These are phyloP conservation scores for Hyles euphorbiae DNA, from an alignment of 1,140 invertebrate genomes.

Conservation along the genomic window DNA sequence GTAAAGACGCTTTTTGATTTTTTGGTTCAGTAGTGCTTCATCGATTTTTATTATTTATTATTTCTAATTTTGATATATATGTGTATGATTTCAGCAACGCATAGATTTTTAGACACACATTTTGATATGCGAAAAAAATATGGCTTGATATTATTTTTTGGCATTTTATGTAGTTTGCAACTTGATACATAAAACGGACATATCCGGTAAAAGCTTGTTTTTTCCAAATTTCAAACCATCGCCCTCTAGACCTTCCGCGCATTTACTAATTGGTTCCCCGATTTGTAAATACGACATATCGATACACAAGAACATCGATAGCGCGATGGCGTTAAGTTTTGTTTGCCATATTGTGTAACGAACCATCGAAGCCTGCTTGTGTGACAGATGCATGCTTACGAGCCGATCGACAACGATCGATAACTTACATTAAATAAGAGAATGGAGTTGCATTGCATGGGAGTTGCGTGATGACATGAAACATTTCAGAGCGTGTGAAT, in stretches of 20 bases:
- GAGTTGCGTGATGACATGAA: conserved; percentile 48
- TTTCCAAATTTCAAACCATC: conserved; percentile 40
- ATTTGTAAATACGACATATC: conserved; percentile 26
- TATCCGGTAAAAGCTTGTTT: conserved; percentile 25
- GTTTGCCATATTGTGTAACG: conserved; percentile 43
- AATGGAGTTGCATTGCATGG: conserved; percentile 35
- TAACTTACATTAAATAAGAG: conserved; percentile 12
- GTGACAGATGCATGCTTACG: conserved; percentile 35
- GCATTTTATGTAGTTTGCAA: conserved; percentile 54
- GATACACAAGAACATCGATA: conserved; percentile 22
- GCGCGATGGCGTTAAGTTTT: conserved; percentile 52
- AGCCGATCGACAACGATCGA: conserved; percentile 10
- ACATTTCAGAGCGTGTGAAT: conserved; percentile 78
- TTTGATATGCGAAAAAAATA: conserved; percentile 43
- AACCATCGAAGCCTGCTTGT: conserved; percentile 27
- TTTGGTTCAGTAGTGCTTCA: conserved; percentile 41
- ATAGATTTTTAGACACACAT: conserved; percentile 55
- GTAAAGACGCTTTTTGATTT: conserved; percentile 47
- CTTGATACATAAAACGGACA: conserved; percentile 32
- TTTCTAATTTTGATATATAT: conserved; percentile 48
- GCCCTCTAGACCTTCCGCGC: conserved; percentile 68
- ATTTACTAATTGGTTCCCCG: conserved; percentile 51
- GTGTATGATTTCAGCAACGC: conserved; percentile 62
- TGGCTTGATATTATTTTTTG: conserved; percentile 50
- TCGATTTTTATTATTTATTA: conserved; percentile 43